Evolutionary conservation across 2,113 vertebrate species (phyloP).

Genomic region (Nothobranchius furzeri): DNA sequence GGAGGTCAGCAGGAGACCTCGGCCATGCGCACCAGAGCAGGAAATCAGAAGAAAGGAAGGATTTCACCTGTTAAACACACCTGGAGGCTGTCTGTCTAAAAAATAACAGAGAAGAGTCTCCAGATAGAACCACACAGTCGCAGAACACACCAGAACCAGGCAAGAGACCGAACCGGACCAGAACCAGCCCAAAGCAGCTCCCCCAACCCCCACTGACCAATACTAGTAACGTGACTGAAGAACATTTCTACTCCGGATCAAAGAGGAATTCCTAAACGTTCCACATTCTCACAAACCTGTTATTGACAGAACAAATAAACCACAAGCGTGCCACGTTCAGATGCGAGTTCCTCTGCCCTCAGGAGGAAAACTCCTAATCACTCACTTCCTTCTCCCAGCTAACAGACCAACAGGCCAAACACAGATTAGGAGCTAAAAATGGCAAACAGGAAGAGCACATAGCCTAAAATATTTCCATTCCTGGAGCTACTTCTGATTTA

Average conservation of each 20-base stretch:
- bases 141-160: conserved; percentile 28
- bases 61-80: too few relatives aligned
- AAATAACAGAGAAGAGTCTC: background rate
- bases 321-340: conserved; percentile 47
- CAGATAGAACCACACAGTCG: background rate
- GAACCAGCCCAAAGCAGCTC: background rate
- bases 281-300: conserved; percentile 59
- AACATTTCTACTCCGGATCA: too few relatives aligned
- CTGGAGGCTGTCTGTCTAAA: too few relatives aligned
- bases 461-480: conserved; percentile 4
- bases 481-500: too few relatives aligned
- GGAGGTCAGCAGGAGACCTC: conserved; percentile 24
- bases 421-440: conserved; percentile 48
- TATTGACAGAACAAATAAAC: conserved; percentile 67
- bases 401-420: conserved; percentile 34
- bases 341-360: conserved; percentile 32
- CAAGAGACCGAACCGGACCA: background rate
- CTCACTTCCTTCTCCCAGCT: conserved; percentile 65
- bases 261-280: background rate
- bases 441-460: conserved; percentile 43
- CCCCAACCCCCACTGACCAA: background rate
- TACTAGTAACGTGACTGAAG: too few relatives aligned
- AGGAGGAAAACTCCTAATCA: conserved; percentile 59
- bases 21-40: conserved; percentile 46
- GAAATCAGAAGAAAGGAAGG: conserved; percentile 19